These are phyloP conservation scores for Microplitis mediator DNA, from an alignment of 1,140 invertebrate species.

Conservation along the genomic window DNA sequence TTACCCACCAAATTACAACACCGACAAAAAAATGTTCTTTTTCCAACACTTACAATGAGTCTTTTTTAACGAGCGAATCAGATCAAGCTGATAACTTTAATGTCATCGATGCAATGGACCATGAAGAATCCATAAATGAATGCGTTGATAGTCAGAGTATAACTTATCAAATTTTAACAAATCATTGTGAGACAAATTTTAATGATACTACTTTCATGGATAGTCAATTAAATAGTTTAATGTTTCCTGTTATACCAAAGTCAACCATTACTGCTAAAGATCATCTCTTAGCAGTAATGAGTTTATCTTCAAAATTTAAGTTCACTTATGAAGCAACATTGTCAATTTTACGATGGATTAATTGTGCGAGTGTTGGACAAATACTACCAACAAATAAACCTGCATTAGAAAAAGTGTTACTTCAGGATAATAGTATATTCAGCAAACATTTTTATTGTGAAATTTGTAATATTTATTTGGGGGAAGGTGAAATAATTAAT, in stretches of 20 bases:
- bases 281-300: not conserved
- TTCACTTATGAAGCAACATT: not conserved
- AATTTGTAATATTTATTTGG: conserved; percentile 21
- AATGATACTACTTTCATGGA: too few relatives aligned
- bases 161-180: too few relatives aligned
- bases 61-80: too few relatives aligned
- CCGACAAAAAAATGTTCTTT: too few relatives aligned
- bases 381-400: not conserved
- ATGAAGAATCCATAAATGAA: too few relatives aligned
- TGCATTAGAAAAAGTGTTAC: not conserved
- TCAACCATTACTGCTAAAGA: not conserved
- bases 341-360: not conserved
- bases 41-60: too few relatives aligned
- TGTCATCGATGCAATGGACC: too few relatives aligned
- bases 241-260: not conserved
- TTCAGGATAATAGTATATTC: not conserved
- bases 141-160: too few relatives aligned
- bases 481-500: not conserved
- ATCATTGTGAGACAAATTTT: too few relatives aligned
- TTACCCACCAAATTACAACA: too few relatives aligned
- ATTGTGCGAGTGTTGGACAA: not conserved
- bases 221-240: too few relatives aligned
- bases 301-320: not conserved
- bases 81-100: too few relatives aligned
- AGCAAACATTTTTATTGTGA: conserved; percentile 5